These are phyloP conservation scores for Orestias chungarensis DNA, from an alignment of 2,797 vertebrate genomes.

Conservation along the genomic window DNA sequence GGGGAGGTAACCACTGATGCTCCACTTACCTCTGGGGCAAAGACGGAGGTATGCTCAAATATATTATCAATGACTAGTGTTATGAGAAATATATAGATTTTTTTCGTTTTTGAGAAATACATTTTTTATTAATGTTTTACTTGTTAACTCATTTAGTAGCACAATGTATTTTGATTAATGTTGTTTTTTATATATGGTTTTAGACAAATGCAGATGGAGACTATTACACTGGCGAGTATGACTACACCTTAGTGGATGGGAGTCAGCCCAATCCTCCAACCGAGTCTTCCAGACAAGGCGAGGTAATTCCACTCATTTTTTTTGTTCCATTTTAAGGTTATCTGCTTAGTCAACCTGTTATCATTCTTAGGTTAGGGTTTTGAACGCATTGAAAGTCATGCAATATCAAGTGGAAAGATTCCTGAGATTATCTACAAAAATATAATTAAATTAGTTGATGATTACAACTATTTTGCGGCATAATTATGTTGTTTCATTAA, in stretches of 20 bases:
- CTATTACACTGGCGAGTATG: constrained; percentile 82
- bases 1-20: constrained; percentile 84
- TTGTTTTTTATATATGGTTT: constrained; percentile 13
- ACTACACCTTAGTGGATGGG: constrained; percentile 83
- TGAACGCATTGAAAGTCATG: neutral
- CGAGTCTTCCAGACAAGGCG: constrained; percentile 76
- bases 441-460: neutral
- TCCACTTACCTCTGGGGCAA: constrained; percentile 83
- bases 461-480: neutral
- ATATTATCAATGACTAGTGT: constrained; percentile 13
- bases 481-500: neutral
- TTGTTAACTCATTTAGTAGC: neutral
- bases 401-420: neutral
- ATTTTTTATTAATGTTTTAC: neutral
- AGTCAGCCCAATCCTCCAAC: constrained; percentile 84
- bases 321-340: neutral
- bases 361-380: neutral
- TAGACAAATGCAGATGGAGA: constrained; percentile 82
- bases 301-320: constrained; percentile 79
- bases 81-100: constrained; percentile 1
- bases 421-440: neutral
- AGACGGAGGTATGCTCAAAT: constrained; percentile 86
- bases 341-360: neutral
- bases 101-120: neutral
- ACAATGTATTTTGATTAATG: neutral